Conservation (phyloP, 2,888 invertebrate genomes). For the Scaptomyza parva region DNA sequence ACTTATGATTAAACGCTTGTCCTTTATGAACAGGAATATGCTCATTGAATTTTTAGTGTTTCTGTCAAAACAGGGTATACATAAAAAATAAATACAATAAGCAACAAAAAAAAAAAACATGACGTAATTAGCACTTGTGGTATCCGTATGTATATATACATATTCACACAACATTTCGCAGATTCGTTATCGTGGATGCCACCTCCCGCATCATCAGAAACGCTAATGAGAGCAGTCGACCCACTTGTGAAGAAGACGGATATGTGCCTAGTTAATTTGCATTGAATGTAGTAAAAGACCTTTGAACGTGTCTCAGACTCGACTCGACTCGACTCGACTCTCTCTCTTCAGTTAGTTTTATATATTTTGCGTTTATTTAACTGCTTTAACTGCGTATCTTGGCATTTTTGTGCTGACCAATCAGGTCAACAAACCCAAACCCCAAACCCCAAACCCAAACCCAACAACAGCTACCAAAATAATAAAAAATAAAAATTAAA, state of each 20-base stretch:
- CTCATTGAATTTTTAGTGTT: neutral
- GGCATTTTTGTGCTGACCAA: conserved; percentile 68
- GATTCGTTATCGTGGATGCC: conserved; percentile 37
- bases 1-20: too few species aligned
- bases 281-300: conserved; percentile 62
- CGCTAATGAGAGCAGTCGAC: conserved; percentile 69
- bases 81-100: neutral
- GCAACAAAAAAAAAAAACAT: conserved; percentile 44
- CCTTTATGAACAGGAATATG: too few species aligned
- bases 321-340: too few species aligned
- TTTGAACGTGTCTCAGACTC: conserved; percentile 62
- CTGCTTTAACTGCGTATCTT: conserved; percentile 56
- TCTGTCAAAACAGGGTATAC: conserved; percentile 6
- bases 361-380: conserved; percentile 18
- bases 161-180: conserved; percentile 10
- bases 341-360: conserved; percentile 2
- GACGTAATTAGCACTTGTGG: conserved; percentile 66
- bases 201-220: conserved; percentile 32
- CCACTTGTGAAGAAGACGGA: conserved; percentile 73
- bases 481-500: conserved; percentile 4
- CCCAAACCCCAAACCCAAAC: too few species aligned
- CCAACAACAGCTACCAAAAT: conserved; percentile 12
- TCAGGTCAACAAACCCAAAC: conserved; percentile 61
- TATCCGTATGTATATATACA: conserved; percentile 19
- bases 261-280: conserved; percentile 77